Percentiles rank a stretch among this genome's conserved stretches.
Evolutionary conservation across 2,888 invertebrate species (phyloP).

Genomic region (Leistus spinibarbis): DNA sequence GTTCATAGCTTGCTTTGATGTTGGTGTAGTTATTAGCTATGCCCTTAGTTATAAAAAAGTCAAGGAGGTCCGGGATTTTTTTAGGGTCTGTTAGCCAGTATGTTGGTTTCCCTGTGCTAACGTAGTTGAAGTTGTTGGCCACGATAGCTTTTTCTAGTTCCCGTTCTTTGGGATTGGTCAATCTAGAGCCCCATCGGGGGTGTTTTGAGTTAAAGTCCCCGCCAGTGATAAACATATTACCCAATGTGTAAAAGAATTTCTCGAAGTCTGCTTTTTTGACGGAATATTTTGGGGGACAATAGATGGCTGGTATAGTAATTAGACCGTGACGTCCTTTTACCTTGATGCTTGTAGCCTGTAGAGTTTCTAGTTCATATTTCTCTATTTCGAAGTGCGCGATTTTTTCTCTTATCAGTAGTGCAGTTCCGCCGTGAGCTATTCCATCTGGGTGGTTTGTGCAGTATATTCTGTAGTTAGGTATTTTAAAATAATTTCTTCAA

Average conservation of each 20-base stretch:
- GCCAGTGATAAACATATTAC: conserved; percentile 40
- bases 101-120: conserved; percentile 44
- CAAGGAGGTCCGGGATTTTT: conserved; percentile 45
- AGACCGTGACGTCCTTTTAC: not conserved
- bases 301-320: not conserved
- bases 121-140: conserved; percentile 12
- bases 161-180: conserved; percentile 39
- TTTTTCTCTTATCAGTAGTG: conserved; percentile 23
- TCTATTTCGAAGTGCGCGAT: conserved; percentile 30
- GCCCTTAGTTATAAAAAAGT: conserved; percentile 44
- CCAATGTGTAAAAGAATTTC: conserved; percentile 39
- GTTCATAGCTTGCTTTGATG: conserved; percentile 40
- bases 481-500: conserved; percentile 31
- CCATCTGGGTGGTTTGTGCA: conserved; percentile 37
- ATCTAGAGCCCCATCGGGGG: conserved; percentile 42
- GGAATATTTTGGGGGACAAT: conserved; percentile 43
- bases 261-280: conserved; percentile 41
- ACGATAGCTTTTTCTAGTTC: conserved; percentile 28
- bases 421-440: conserved; percentile 25
- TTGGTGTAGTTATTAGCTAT: conserved; percentile 39
- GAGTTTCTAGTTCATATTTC: conserved; percentile 15
- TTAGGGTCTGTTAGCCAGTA: conserved; percentile 45
- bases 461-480: conserved; percentile 27
- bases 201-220: conserved; percentile 43
- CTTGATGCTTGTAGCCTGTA: conserved; percentile 19